Evolutionary conservation across 2,113 vertebrate genomes (phyloP), one percentile per base, ranked within the genome.

Genomic region (Diglossa brunneiventris): DNA sequence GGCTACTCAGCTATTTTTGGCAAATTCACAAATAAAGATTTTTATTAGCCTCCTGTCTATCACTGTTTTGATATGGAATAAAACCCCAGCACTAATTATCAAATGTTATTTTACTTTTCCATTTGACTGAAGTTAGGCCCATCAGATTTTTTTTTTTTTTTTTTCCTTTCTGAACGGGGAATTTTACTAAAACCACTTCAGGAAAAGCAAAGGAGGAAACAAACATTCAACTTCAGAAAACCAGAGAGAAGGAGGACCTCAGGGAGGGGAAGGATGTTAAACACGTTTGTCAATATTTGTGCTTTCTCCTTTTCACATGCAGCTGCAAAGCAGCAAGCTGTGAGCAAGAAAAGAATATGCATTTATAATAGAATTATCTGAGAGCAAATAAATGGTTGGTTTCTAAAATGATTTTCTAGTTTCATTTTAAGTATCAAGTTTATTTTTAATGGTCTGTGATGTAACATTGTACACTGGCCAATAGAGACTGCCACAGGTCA

Each of bases 151-250:
- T 44, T 37, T 6, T 24, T 44, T 55, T n/a, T n/a, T n/a, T 41
- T 55, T 27, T 3, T 9, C 4, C 27, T 37, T 73, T 52, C 46
- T 47, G 27, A 68, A 76, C 35, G 22, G 12, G 39, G 47, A 77
- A 61, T 91, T 95, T 69, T 62, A 64, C 55, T 85, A 67, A 89
- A 63, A 77, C 11, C 0, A 3, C 24, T 68, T 70, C 52, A 75
- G 41, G 37, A 92, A 83, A 90, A 74, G 31, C 37, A 72, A 76
- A 91, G 44, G 50, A 37, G n/a, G 28, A 88, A 94, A 67, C 31
- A 70, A 70, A 80, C 20, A 44, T 53, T 70, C 44, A 77, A 6
- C 75, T 95, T 94, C 92, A 64, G 53, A 61, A 95, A 95, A 91
- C 9, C 41, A 73, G 39, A 61, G 21, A 80, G 59, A 92, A 96